These are phyloP conservation scores for Globodera ellingtonae DNA, from an alignment of 1,140 invertebrate genomes.

Conservation along the genomic window DNA sequence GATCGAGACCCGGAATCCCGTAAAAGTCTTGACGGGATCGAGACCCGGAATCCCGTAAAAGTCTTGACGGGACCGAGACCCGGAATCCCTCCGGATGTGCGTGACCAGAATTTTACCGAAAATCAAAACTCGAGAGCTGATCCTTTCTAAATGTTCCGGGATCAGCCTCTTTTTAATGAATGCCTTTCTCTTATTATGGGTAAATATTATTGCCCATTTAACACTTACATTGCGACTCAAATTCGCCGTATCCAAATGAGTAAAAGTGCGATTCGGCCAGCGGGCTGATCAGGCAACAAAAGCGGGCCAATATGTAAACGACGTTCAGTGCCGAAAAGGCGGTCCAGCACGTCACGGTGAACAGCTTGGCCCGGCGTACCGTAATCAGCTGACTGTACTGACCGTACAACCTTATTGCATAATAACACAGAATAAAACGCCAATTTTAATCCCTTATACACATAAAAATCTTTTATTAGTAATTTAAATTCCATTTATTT, in stretches of 20 bases:
- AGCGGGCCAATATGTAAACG: slow-evolving; percentile 53
- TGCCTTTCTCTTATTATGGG: too few relatives aligned
- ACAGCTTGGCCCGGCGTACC: slow-evolving; percentile 46
- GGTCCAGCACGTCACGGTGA: slow-evolving; percentile 51
- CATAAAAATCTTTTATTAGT: not conserved
- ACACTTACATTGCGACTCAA: slow-evolving; percentile 47
- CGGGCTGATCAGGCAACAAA: slow-evolving; percentile 62
- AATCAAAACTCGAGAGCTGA: too few relatives aligned
- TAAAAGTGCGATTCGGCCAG: slow-evolving; percentile 55
- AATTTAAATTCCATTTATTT: slow-evolving; percentile 14
- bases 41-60: too few relatives aligned
- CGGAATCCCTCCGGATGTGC: too few relatives aligned
- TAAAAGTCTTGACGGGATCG: too few relatives aligned
- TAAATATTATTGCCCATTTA: not conserved
- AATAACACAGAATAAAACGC: not conserved
- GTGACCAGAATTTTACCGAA: too few relatives aligned
- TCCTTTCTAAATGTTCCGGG: too few relatives aligned
- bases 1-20: too few relatives aligned
- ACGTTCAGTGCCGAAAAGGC: slow-evolving; percentile 53
- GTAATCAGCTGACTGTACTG: slow-evolving; percentile 59
- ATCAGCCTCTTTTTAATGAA: too few relatives aligned
- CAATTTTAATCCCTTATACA: too few relatives aligned
- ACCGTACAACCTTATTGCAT: slow-evolving; percentile 50
- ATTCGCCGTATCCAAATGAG: slow-evolving; percentile 63
- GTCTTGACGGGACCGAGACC: too few relatives aligned